A percentile compares a stretch with the other conserved stretches of the same genome.
Evolutionary conservation across 2,113 vertebrate species (phyloP).

Genomic region (Phylloscopus trochilus): DNA sequence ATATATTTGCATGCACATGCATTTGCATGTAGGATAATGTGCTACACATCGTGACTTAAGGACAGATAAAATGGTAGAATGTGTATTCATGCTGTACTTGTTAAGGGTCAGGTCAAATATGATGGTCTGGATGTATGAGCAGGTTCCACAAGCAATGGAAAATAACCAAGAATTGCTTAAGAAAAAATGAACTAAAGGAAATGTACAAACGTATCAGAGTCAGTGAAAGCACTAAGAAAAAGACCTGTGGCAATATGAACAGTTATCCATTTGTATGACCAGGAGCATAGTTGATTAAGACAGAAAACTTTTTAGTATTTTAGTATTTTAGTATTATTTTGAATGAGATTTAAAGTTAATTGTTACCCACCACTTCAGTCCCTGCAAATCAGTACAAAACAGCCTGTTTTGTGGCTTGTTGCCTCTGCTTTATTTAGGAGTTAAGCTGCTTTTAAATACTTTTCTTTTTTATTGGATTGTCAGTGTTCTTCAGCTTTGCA

Average conservation of each 20-base stretch:
- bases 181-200: neutral
- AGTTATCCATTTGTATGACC: accelerated
- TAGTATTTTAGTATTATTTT: too few relatives aligned
- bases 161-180: neutral
- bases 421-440: neutral
- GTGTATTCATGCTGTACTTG: neutral
- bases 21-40: neutral
- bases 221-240: neutral
- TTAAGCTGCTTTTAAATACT: neutral
- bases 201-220: neutral
- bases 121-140: neutral
- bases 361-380: neutral
- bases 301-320: neutral
- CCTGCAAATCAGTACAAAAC: neutral
- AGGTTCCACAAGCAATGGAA: neutral
- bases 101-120: neutral
- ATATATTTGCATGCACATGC: neutral
- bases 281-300: neutral
- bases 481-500: neutral
- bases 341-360: neutral
- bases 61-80: neutral
- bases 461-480: neutral
- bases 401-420: neutral
- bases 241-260: neutral
- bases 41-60: neutral